Conservation (phyloP, 2,797 vertebrate genomes). For the Sebastes dallii region DNA sequence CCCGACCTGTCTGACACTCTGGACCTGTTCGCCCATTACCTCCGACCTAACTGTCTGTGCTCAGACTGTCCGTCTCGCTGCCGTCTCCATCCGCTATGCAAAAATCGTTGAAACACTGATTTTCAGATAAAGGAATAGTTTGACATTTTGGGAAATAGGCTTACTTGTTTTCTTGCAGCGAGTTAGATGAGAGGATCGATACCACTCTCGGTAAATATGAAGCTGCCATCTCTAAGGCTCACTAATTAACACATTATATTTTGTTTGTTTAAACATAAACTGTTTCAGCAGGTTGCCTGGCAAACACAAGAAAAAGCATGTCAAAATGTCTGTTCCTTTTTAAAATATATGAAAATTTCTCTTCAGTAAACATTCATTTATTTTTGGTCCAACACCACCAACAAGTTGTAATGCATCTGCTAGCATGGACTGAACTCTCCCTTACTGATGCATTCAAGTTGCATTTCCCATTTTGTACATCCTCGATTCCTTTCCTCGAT, state of each 20-base stretch:
- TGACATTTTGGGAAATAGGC: background rate
- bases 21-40: background rate
- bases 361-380: background rate
- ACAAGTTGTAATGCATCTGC: background rate
- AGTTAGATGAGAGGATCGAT: background rate
- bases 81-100: background rate
- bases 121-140: background rate
- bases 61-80: background rate
- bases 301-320: too few species aligned
- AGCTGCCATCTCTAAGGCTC: too few species aligned
- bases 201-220: background rate
- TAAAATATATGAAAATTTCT: background rate
- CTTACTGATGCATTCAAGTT: background rate
- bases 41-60: background rate
- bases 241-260: too few species aligned
- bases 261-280: too few species aligned
- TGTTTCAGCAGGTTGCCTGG: too few species aligned
- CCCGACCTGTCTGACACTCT: constrained; percentile 1
- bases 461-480: too few species aligned
- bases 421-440: background rate
- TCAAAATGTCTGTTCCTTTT: background rate
- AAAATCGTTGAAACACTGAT: background rate
- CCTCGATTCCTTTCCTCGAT: too few species aligned
- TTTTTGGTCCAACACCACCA: background rate
- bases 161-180: background rate